Base-by-base conservation (phyloP, 2,888 invertebrate genomes). In the Agrenia bidenticulata region DNA sequence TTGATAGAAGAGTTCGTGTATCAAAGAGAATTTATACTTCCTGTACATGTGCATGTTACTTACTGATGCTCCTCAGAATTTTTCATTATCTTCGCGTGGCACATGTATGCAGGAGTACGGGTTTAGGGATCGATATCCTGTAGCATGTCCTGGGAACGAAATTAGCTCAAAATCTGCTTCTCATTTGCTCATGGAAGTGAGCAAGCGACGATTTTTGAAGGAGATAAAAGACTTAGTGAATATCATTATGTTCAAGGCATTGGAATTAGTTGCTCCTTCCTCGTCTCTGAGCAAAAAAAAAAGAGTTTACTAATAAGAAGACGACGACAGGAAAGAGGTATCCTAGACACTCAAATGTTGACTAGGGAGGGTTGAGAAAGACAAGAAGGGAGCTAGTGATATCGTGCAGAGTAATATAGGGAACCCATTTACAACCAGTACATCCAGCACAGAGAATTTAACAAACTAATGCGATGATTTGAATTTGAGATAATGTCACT, bases 401-500 rank as follows among this genome's bases (percentile, higher is more conserved):
- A 45, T 45, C 45, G 45, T 45, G 32, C n/a, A 32, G 32, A 32
- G 32, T 32, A 32, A 7, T 32, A 32, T 32, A 32, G 32, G 11
- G 32, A 32, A 32, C 32, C 32, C 32, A 32, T 32, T 32, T 32
- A 32, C 32, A 32, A 32, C 32, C 45, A 5, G 45, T 19, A 19
- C n/a, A 45, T 45, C 45, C 45, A 45, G 45, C 15, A 19, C 24
- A 17, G 56, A 21, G 65, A 68, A 56, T 68, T 65, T 68, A 68
- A 50, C 62, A 60, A 63, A 62, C 70, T 72, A 73, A 73, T 72
- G 71, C 70, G 72, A 73, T 72, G 73, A 72, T 73, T 73, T 73
- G 66, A 73, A 70, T 69, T 66, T 64, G 61, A 72, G 73, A 73
- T 73, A 73, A 70, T 73, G 73, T 73, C 71, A 67, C 63, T 61